A percentile compares a stretch with the other conserved stretches of the same genome.
phyloP scores from a whole-genome alignment of 2,888 invertebrate genomes.

The Scaeva pyrastri region DNA sequence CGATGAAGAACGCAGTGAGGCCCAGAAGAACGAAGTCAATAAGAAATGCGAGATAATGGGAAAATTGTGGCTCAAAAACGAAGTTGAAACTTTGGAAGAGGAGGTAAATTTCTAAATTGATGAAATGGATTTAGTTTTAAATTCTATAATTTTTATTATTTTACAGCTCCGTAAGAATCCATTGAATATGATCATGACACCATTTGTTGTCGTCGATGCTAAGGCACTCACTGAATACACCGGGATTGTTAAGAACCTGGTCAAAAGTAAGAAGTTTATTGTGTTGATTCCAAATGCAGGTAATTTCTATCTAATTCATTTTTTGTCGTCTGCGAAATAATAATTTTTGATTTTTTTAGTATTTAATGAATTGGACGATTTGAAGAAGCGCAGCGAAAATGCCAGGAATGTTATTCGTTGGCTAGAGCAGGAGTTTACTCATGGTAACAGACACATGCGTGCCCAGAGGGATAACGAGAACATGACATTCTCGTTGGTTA shows the following conservation, averaged over 20 bases:
- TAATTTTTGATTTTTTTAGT: slow-evolving; percentile 86
- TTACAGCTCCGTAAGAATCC: slow-evolving; percentile 81
- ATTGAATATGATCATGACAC: slow-evolving; percentile 87
- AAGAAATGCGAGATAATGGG: slow-evolving; percentile 88
- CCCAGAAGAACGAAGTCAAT: slow-evolving; percentile 78
- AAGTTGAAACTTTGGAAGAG: slow-evolving; percentile 93
- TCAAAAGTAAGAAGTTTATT: slow-evolving; percentile 93
- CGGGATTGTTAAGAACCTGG: slow-evolving; percentile 91
- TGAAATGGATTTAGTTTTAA: fast-evolving
- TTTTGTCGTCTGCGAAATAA: background rate
- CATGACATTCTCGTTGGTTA: slow-evolving; percentile 88
- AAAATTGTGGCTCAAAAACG: slow-evolving; percentile 94
- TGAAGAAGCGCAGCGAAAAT: slow-evolving; percentile 92
- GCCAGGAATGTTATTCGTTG: slow-evolving; percentile 97
- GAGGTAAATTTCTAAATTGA: slow-evolving; percentile 84
- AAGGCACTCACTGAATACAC: slow-evolving; percentile 91
- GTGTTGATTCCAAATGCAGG: slow-evolving; percentile 95
- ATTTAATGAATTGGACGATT: slow-evolving; percentile 93
- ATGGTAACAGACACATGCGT: slow-evolving; percentile 93
- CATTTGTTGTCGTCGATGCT: slow-evolving; percentile 94
- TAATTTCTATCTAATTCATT: slow-evolving; percentile 84
- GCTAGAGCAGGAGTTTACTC: slow-evolving; percentile 94
- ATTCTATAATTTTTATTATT: background rate
- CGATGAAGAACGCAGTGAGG: slow-evolving; percentile 83
- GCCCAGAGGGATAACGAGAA: slow-evolving; percentile 94